A percentile compares a stretch with the other conserved stretches of the same genome.
phyloP scores from a whole-genome alignment of 2,113 vertebrate species.

The Cettia cetti region DNA sequence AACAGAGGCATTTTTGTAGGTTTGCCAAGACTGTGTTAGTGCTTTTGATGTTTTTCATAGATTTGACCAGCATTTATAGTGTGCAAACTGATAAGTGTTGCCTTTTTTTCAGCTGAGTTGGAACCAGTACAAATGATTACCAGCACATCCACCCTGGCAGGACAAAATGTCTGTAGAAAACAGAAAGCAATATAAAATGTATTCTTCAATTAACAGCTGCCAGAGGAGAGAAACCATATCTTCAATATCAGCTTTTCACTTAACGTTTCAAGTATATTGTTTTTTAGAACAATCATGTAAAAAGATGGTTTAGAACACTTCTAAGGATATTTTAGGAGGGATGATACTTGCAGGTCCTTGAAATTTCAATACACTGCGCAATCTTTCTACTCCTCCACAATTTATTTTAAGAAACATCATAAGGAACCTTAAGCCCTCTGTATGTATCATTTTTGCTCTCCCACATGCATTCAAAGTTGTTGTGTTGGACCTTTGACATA shows the following conservation, averaged over 20 bases:
- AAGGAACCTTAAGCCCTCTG: background rate
- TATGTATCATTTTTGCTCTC: background rate
- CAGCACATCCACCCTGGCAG: background rate
- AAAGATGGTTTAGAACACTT: background rate
- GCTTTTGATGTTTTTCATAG: background rate
- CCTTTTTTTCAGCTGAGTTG: background rate
- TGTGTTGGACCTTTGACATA: background rate
- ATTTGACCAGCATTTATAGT: background rate
- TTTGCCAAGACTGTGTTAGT: background rate
- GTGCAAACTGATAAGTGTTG: background rate
- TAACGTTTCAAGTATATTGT: fast-evolving
- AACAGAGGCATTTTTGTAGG: background rate
- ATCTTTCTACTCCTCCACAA: background rate
- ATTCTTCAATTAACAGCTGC: background rate
- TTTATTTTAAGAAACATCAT: background rate
- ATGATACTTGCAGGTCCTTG: background rate
- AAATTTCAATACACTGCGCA: background rate
- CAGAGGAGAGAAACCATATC: background rate
- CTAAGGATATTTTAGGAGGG: background rate
- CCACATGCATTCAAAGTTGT: background rate
- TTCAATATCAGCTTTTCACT: background rate
- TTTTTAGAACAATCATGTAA: background rate
- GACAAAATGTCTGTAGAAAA: background rate
- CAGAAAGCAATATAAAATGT: background rate
- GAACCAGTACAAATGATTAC: background rate